These are phyloP conservation scores for Sphenopsis melanotis DNA, from an alignment of 2,797 vertebrate genomes.

Conservation along the genomic window DNA sequence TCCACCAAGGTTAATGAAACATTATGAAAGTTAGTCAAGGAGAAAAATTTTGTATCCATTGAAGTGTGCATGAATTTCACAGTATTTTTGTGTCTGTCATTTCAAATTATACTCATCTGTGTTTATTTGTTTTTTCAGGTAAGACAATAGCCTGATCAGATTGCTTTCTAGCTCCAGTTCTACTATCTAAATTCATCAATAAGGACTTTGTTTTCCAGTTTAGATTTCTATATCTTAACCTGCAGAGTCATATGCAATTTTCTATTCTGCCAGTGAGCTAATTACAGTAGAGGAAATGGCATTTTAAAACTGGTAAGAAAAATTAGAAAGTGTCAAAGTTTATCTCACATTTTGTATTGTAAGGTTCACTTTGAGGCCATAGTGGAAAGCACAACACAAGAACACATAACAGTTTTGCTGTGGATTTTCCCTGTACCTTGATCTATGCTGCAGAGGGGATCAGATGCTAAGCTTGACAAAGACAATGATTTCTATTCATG, in stretches of 20 bases:
- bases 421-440: background rate
- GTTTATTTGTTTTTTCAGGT: slow-evolving; percentile 11
- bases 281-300: background rate
- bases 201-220: background rate
- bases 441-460: background rate
- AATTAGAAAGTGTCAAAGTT: background rate
- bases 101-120: background rate
- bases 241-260: background rate
- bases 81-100: slow-evolving; percentile 45
- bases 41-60: slow-evolving; percentile 28
- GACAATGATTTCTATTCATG: background rate
- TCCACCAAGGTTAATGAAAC: slow-evolving; percentile 41
- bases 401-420: background rate
- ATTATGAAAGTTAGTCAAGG: slow-evolving; percentile 29
- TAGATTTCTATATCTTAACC: background rate
- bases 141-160: background rate
- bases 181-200: background rate
- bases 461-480: background rate
- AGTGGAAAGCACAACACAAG: background rate
- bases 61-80: slow-evolving; percentile 28
- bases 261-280: background rate
- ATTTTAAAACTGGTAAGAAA: background rate
- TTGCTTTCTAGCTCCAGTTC: background rate
- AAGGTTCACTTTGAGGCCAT: background rate
- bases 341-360: background rate